Evolutionary conservation across 2,888 invertebrate genomes (phyloP).

Genomic region (Plemyria rubiginata): DNA sequence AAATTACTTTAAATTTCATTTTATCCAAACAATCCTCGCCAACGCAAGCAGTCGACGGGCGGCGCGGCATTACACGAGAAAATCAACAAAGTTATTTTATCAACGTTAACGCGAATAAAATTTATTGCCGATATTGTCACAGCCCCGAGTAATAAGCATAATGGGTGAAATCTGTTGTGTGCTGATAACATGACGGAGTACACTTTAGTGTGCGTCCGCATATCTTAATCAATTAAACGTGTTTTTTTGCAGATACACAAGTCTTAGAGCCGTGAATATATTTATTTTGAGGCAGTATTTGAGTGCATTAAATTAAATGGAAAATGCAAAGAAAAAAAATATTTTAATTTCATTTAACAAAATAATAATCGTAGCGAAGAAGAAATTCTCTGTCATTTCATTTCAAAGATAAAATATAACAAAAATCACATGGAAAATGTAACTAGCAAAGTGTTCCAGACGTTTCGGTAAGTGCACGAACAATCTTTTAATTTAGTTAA

Average conservation of each 20-base stretch:
- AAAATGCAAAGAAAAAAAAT: too few relatives aligned
- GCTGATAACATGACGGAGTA: conserved; percentile 55
- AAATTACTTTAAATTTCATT: conserved; percentile 4
- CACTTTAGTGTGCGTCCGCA: conserved; percentile 13
- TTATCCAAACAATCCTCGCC: conserved; percentile 3
- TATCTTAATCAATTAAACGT: conserved; percentile 8
- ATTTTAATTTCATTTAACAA: too few relatives aligned
- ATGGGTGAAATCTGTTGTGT: conserved; percentile 66
- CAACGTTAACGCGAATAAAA: conserved; percentile 58
- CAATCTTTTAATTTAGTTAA: conserved; percentile 84
- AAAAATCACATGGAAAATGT: conserved; percentile 53
- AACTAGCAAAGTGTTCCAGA: conserved; percentile 61
- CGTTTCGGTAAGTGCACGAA: conserved; percentile 76
- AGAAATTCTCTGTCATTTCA: conserved; percentile 1
- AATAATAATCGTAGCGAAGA: not conserved
- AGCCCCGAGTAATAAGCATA: conserved; percentile 61
- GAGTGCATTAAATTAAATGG: too few relatives aligned
- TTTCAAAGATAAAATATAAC: not conserved
- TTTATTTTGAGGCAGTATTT: too few relatives aligned
- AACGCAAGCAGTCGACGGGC: conserved; percentile 15
- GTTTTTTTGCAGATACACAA: too few relatives aligned
- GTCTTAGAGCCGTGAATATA: too few relatives aligned
- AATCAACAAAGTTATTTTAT: conserved; percentile 58
- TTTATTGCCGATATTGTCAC: conserved; percentile 74
- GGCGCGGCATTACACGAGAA: conserved; percentile 13